A percentile compares a stretch with the other conserved stretches of the same genome.
phyloP scores from a whole-genome alignment of 2,888 invertebrate species.

The Xanthostigma xanthostigma region DNA sequence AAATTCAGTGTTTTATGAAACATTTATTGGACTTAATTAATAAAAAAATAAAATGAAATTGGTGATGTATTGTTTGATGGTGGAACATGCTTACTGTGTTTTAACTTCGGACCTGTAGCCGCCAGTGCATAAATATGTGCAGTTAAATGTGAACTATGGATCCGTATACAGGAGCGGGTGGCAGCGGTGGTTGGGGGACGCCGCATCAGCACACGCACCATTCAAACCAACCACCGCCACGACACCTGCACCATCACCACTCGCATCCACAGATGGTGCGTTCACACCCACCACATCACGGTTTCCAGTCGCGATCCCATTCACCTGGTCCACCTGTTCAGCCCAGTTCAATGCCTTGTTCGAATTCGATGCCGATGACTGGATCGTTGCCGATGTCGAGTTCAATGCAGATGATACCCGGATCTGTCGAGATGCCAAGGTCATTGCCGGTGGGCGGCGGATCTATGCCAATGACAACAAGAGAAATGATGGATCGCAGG shows the following conservation, averaged over 20 bases:
- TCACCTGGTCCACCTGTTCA: neutral
- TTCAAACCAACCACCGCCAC: constrained; percentile 24
- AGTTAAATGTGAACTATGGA: no score
- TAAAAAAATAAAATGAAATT: no score
- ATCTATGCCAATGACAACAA: no score
- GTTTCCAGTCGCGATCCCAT: neutral
- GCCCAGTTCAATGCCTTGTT: neutral
- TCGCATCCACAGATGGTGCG: constrained; percentile 15
- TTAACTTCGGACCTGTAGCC: no score
- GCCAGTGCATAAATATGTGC: no score
- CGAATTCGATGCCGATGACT: constrained; percentile 5
- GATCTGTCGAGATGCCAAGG: no score
- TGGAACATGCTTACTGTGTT: no score
- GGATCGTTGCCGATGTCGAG: neutral
- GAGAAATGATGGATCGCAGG: no score
- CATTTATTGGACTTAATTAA: no score
- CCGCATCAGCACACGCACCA: constrained; percentile 23
- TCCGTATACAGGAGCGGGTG: constrained; percentile 1
- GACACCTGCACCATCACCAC: constrained; percentile 24
- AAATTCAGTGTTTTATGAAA: no score
- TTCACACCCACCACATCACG: neutral
- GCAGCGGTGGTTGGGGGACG: constrained; percentile 9
- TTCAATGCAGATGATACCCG: neutral
- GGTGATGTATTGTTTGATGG: no score
- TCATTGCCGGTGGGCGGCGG: no score